Evolutionary conservation across 2,888 invertebrate genomes (phyloP), one percentile per base, ranked within the genome.

Genomic region (Gastracanthus pulcherrimus): DNA sequence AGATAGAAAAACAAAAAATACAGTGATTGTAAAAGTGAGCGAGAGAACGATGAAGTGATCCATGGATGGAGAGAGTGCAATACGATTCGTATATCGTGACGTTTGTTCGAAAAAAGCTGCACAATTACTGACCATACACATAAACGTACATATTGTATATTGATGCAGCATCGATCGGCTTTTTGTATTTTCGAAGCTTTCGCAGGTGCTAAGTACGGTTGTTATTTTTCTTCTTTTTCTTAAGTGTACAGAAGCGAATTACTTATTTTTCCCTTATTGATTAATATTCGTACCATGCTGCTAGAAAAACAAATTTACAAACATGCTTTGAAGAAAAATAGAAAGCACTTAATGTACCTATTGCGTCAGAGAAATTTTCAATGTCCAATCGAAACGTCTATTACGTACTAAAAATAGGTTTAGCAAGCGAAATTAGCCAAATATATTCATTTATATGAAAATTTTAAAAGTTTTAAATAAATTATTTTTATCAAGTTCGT

Each of bases 41-140:
- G n/a, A 64, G 29, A 69, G 70, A 76, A 78, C 41, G 70, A 64
- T 11, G 64, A 72, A 76, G 41, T 66, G 72, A 76, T 76, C 34
- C 19, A 48, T 48, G 67, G 58, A 67, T 72, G 45, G 55, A 71
- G 31, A 64, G 75, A 82, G 82, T 82, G 82, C 82, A 82, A 82
- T 82, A 76, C 55, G 64, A 74, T 66, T 76, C 26, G 64, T 80
- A 77, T 67, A 75, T 81, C 74, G 48, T 64, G 31, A 64, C 60
- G 58, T 78, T 81, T 74, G 62, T 77, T 62, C 34, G 62, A 75
- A 72, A 77, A 64, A 67, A 81, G 55, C 64, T 51, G 77, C 77
- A 81, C 74, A 77, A 78, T 77, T 70, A 81, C 36, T 81, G 77
- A 78, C 66, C 77, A 74, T 67, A 78, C 69, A 77, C 67, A 26